These are phyloP conservation scores for Bilobella aurantiaca DNA, from an alignment of 1,140 invertebrate species.

Conservation along the genomic window DNA sequence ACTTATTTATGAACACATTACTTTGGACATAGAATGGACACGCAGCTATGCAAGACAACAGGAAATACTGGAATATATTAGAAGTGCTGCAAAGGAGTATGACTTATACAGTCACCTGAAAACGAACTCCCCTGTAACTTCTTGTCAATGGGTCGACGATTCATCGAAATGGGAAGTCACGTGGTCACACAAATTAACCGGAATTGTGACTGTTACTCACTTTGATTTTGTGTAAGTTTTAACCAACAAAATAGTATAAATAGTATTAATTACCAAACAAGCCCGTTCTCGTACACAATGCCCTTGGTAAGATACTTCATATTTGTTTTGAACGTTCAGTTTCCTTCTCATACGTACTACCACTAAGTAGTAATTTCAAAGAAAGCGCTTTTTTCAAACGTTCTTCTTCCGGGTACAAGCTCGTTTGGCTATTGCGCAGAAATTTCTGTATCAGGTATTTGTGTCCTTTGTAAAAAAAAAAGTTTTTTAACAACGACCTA, in stretches of 20 bases:
- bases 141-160: not conserved
- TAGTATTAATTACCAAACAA: too few relatives aligned
- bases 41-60: not conserved
- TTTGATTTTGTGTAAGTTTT: conserved; percentile 15
- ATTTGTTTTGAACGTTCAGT: not conserved
- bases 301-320: too few relatives aligned
- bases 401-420: too few relatives aligned
- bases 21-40: not conserved
- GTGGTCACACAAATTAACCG: not conserved
- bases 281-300: too few relatives aligned
- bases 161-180: not conserved
- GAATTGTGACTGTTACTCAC: too few relatives aligned
- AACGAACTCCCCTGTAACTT: not conserved
- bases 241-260: not conserved
- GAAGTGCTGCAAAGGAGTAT: conserved; percentile 6
- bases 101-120: conserved; percentile 5
- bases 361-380: not conserved
- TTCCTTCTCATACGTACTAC: not conserved
- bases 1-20: not conserved
- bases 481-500: too few relatives aligned
- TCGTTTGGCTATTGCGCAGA: too few relatives aligned
- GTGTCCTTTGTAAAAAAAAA: too few relatives aligned
- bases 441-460: too few relatives aligned
- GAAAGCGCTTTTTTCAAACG: not conserved
- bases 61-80: conserved; percentile 14